phyloP scores from a whole-genome alignment of 2,888 invertebrate species.

The Xanthia togata region DNA sequence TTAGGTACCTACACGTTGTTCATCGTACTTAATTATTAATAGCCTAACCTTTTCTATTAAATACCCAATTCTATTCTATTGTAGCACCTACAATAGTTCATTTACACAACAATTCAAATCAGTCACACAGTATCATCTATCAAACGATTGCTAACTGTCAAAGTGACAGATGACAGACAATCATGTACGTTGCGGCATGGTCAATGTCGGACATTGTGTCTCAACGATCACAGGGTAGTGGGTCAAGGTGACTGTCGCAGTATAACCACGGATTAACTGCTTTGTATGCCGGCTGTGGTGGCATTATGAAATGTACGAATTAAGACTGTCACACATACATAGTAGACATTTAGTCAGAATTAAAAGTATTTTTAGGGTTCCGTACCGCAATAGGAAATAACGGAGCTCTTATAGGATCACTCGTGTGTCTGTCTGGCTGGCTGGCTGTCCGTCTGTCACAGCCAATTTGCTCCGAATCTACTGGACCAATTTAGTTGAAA shows the following conservation, averaged over 20 bases:
- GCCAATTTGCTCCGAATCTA: no score
- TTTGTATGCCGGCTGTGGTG: not conserved
- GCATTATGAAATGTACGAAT: not conserved
- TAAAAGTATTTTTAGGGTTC: not conserved
- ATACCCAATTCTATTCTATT: not conserved
- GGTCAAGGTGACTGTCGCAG: constrained; percentile 40
- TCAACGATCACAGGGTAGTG: constrained; percentile 29
- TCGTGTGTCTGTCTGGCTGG: no score
- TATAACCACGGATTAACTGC: constrained; percentile 4
- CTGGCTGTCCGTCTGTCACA: no score
- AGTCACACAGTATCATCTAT: constrained; percentile 29
- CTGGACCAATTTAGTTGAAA: no score
- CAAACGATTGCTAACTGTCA: constrained; percentile 32
- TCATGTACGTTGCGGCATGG: constrained; percentile 41
- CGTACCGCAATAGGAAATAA: no score
- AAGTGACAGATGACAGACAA: constrained; percentile 31
- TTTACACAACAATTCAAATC: constrained; percentile 24
- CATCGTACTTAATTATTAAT: not conserved
- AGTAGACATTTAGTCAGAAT: not conserved
- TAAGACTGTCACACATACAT: not conserved
- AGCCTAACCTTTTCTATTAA: not conserved
- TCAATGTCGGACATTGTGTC: constrained; percentile 53
- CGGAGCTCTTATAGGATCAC: no score
- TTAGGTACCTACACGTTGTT: not conserved
- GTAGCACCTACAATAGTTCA: not conserved